Conservation (phyloP, 2,888 invertebrate genomes). For the Tipula vernalis region DNA sequence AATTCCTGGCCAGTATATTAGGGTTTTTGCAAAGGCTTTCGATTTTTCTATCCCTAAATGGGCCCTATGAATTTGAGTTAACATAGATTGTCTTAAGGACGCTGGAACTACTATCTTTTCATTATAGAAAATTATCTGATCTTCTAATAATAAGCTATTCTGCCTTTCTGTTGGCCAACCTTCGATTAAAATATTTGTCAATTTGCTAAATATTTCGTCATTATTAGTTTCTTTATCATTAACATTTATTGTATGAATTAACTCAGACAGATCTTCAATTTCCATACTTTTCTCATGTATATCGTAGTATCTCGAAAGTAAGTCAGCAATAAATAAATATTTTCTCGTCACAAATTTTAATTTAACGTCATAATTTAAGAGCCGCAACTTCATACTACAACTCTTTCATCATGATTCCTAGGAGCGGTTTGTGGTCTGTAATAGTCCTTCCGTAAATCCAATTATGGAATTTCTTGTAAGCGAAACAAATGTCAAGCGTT, state of each 20-base stretch:
- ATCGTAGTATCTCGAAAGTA: no score
- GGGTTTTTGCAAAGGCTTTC: background rate
- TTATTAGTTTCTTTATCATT: conserved; percentile 15
- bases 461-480: conserved; percentile 13
- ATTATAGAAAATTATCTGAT: conserved; percentile 9
- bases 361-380: conserved; percentile 13
- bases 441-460: no score
- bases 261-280: conserved; percentile 14
- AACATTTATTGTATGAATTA: conserved; percentile 17
- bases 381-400: no score
- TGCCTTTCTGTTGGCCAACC: conserved; percentile 17
- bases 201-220: conserved; percentile 10
- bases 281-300: no score
- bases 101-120: conserved; percentile 19
- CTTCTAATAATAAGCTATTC: conserved; percentile 19
- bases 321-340: no score
- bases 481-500: background rate
- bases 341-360: background rate
- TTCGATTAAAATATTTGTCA: background rate
- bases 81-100: conserved; percentile 13
- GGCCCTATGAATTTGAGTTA: background rate
- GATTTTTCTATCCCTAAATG: no score
- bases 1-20: no score
- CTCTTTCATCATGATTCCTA: no score
- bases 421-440: no score